These are phyloP conservation scores for Uloborus plumipes DNA, from an alignment of 2,888 invertebrate species.

Conservation along the genomic window DNA sequence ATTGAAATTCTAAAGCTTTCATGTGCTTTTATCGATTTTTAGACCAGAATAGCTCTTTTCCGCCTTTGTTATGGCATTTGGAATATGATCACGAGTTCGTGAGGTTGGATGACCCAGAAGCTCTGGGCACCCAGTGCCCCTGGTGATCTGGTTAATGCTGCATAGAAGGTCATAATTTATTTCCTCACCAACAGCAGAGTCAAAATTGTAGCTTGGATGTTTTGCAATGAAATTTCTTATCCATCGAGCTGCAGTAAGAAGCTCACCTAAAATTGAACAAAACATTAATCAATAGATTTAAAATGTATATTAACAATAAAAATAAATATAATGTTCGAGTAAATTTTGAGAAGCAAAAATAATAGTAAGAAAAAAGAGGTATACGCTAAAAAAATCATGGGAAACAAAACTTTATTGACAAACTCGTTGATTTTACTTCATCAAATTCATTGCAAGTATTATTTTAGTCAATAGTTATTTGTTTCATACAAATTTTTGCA, in stretches of 20 bases:
- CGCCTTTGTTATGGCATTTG: conserved; percentile 47
- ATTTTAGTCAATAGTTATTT: no score
- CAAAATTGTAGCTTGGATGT: conserved; percentile 91
- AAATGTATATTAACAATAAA: background rate
- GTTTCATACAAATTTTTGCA: no score
- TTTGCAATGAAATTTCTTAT: conserved; percentile 88
- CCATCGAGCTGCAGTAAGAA: conserved; percentile 95
- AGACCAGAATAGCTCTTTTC: conserved; percentile 48
- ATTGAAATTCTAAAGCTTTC: background rate
- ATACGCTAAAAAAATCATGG: no score
- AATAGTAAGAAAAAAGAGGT: no score
- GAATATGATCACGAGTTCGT: conserved; percentile 52
- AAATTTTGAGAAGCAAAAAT: no score
- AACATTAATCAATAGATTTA: background rate
- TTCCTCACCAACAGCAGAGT: conserved; percentile 87
- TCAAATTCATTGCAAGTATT: no score
- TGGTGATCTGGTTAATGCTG: conserved; percentile 48
- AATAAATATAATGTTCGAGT: no score
- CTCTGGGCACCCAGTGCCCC: conserved; percentile 55
- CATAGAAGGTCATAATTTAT: conserved; percentile 90
- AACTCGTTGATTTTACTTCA: no score
- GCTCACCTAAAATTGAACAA: conserved; percentile 79
- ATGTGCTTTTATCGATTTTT: conserved; percentile 13
- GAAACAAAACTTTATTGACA: no score
- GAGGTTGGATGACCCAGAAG: conserved; percentile 51